These are phyloP conservation scores for Zaprionus africanus DNA, from an alignment of 1,140 invertebrate genomes.

Conservation along the genomic window DNA sequence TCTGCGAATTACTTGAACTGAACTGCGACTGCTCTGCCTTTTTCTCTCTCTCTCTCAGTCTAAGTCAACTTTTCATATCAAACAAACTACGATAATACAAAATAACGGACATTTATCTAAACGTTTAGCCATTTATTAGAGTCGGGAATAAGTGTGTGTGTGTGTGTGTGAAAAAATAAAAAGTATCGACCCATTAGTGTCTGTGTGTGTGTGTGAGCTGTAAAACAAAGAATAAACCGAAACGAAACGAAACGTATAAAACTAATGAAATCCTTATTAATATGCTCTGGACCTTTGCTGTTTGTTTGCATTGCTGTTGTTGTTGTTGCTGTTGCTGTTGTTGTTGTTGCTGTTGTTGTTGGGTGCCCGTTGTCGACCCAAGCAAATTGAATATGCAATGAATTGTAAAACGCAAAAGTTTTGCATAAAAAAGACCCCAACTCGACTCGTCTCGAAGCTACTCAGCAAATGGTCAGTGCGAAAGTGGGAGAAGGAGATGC, in stretches of 20 bases:
- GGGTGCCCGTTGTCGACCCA: slow-evolving; percentile 52
- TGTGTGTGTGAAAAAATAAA: slow-evolving; percentile 31
- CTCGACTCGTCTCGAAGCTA: slow-evolving; percentile 29
- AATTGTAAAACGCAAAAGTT: slow-evolving; percentile 82
- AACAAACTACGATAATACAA: slow-evolving; percentile 75
- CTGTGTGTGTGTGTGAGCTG: slow-evolving; percentile 29
- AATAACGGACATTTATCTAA: slow-evolving; percentile 75
- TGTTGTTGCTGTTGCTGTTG: slow-evolving; percentile 31
- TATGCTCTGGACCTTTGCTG: slow-evolving; percentile 79
- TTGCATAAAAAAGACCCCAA: slow-evolving; percentile 69
- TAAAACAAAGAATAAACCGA: slow-evolving; percentile 25
- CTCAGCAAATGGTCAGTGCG: slow-evolving; percentile 62
- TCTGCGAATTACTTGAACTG: slow-evolving; percentile 38
- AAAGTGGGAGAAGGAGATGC: slow-evolving; percentile 15
- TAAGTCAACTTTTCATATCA: slow-evolving; percentile 64
- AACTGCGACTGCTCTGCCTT: slow-evolving; percentile 30
- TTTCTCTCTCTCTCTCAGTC: slow-evolving; percentile 7
- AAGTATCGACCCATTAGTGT: slow-evolving; percentile 61
- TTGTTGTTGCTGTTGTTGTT: slow-evolving; percentile 30
- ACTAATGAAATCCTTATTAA: slow-evolving; percentile 84
- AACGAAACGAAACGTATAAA: slow-evolving; percentile 65
- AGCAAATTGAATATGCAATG: slow-evolving; percentile 83
- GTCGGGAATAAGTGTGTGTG: too few relatives aligned
- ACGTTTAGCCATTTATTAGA: slow-evolving; percentile 77
- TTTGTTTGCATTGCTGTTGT: slow-evolving; percentile 49